These are phyloP conservation scores for Dendronephthya gigantea DNA, from an alignment of 64 coral and sea anemone genomes.

Conservation along the genomic window DNA sequence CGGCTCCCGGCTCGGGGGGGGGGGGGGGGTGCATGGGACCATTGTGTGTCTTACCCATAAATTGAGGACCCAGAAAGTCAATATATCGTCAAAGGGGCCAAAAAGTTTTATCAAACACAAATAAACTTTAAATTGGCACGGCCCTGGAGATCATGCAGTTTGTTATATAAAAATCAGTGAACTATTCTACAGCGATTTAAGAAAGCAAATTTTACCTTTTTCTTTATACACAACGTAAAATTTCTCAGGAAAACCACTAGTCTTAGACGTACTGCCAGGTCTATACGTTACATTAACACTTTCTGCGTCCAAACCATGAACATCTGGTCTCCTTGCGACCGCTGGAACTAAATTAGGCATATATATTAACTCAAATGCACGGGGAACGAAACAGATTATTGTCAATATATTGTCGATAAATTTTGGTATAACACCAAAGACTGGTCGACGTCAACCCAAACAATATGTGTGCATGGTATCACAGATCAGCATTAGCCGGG, in stretches of 20 bases:
- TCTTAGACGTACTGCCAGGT: background rate
- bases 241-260: background rate
- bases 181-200: background rate
- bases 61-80: too few species aligned
- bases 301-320: background rate
- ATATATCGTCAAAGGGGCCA: too few species aligned
- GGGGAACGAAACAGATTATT: background rate
- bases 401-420: background rate
- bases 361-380: background rate
- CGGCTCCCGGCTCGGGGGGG: too few species aligned
- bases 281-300: background rate
- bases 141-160: too few species aligned
- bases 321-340: background rate
- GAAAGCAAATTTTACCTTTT: background rate
- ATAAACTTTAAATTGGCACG: background rate
- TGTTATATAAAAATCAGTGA: background rate
- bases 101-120: background rate
- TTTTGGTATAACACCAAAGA: too few species aligned
- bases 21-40: too few species aligned
- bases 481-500: too few species aligned
- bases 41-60: too few species aligned
- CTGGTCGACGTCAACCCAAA: too few species aligned
- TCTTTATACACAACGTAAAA: constrained; percentile 11
- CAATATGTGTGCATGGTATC: too few species aligned
- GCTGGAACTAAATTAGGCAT: background rate